These are phyloP conservation scores for Ianthella basta DNA, from an alignment of 37 sponge, comb jelly and placozoan species.

Conservation along the genomic window DNA sequence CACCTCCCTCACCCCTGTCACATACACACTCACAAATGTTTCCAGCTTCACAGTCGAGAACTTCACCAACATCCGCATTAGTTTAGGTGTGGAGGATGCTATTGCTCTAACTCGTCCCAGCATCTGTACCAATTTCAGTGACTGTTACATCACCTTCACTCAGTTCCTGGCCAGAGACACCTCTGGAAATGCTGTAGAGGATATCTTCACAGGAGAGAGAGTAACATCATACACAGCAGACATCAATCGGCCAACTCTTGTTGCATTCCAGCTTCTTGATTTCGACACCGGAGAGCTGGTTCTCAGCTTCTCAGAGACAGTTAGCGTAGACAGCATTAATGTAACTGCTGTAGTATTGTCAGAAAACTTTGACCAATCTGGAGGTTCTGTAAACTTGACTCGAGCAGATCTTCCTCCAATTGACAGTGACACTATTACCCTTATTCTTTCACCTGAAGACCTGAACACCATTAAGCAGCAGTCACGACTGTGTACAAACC, in stretches of 20 bases:
- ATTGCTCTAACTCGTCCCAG: constrained; percentile 50
- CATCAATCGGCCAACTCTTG: constrained; percentile 53
- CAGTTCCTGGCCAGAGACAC: constrained; percentile 59
- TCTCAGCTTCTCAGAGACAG: constrained; percentile 80
- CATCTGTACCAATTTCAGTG: constrained; percentile 40
- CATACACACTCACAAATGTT: constrained; percentile 34
- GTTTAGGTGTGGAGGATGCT: constrained; percentile 67
- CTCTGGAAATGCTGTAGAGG: constrained; percentile 33
- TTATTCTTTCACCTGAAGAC: constrained; percentile 53
- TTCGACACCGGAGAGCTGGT: constrained; percentile 70
- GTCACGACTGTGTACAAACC: constrained; percentile 43
- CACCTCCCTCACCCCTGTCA: neutral
- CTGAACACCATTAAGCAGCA: constrained; percentile 66
- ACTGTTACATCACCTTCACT: constrained; percentile 72
- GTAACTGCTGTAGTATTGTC: constrained; percentile 55
- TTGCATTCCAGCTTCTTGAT: constrained; percentile 74
- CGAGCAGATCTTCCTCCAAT: constrained; percentile 26
- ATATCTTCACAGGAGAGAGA: constrained; percentile 47
- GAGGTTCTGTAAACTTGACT: constrained; percentile 38
- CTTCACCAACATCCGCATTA: constrained; percentile 68
- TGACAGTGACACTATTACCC: constrained; percentile 50
- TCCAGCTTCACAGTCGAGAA: constrained; percentile 49
- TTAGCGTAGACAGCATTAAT: constrained; percentile 65
- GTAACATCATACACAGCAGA: constrained; percentile 60
- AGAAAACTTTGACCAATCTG: constrained; percentile 29